phyloP scores from a whole-genome alignment of 2,113 vertebrate genomes.

The Anguilla rostrata region DNA sequence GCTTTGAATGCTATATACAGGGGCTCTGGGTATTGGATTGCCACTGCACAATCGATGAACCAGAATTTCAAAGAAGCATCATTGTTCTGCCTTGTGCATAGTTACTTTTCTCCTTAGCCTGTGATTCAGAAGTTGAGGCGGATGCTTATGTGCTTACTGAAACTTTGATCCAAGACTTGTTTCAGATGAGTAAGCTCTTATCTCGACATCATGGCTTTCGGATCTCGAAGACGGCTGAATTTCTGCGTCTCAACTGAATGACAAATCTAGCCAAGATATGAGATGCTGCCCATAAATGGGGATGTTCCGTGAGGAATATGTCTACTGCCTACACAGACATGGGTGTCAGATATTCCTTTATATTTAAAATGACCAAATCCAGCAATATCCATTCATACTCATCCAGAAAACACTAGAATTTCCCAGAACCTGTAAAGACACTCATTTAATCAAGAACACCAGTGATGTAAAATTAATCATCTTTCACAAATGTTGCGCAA shows the following conservation, averaged over 20 bases:
- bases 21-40: not conserved
- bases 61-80: not conserved
- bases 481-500: not conserved
- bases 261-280: not conserved
- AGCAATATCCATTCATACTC: not conserved
- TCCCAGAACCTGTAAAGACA: not conserved
- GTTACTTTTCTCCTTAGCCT: not conserved
- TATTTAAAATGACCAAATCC: not conserved
- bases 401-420: not conserved
- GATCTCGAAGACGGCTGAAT: not conserved
- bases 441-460: not conserved
- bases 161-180: not conserved
- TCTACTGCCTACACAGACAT: not conserved
- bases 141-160: not conserved
- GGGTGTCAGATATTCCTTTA: not conserved
- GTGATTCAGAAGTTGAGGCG: not conserved
- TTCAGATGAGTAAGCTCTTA: not conserved
- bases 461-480: not conserved
- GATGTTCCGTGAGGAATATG: not conserved
- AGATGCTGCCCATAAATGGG: not conserved
- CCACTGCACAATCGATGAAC: not conserved
- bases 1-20: not conserved
- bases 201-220: not conserved
- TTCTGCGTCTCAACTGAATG: not conserved
- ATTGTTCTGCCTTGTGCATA: not conserved